Evolutionary conservation across 2,797 vertebrate genomes (phyloP).

Genomic region (Sebastolobus alascanus): DNA sequence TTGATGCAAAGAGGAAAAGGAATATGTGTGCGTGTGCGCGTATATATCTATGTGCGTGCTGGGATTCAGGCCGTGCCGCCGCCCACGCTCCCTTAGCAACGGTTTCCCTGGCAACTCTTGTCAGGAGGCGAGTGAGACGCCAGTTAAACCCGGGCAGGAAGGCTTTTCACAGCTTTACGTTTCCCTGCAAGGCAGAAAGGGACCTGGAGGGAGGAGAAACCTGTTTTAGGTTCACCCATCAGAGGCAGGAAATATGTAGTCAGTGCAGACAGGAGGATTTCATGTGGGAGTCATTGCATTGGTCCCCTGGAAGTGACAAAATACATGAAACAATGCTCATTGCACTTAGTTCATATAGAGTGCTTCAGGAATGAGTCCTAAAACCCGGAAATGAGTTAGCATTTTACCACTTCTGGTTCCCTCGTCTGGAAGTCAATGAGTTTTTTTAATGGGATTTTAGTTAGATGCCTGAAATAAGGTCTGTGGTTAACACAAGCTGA

Average conservation of each 20-base stretch:
- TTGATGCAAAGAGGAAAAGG: slow-evolving; percentile 53
- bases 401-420: too few species aligned
- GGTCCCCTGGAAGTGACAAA: neutral
- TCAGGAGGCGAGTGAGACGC: slow-evolving; percentile 73
- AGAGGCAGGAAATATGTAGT: slow-evolving; percentile 12
- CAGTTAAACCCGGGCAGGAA: slow-evolving; percentile 59
- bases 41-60: slow-evolving; percentile 10
- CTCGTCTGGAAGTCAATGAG: too few species aligned
- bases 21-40: slow-evolving; percentile 6
- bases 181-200: slow-evolving; percentile 39
- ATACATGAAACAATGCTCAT: neutral
- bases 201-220: slow-evolving; percentile 14
- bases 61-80: slow-evolving; percentile 61
- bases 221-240: slow-evolving; percentile 27
- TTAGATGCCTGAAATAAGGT: too few species aligned
- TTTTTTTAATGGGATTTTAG: too few species aligned
- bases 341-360: neutral
- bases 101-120: slow-evolving; percentile 83
- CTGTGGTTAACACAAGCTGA: too few species aligned
- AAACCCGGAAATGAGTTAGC: too few species aligned
- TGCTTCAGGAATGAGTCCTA: too few species aligned
- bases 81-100: slow-evolving; percentile 82
- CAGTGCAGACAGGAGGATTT: neutral
- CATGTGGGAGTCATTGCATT: slow-evolving; percentile 5
- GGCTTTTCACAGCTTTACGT: slow-evolving; percentile 66